These are phyloP conservation scores for Tribolium freemani DNA, from an alignment of 2,888 invertebrate genomes.

Conservation along the genomic window DNA sequence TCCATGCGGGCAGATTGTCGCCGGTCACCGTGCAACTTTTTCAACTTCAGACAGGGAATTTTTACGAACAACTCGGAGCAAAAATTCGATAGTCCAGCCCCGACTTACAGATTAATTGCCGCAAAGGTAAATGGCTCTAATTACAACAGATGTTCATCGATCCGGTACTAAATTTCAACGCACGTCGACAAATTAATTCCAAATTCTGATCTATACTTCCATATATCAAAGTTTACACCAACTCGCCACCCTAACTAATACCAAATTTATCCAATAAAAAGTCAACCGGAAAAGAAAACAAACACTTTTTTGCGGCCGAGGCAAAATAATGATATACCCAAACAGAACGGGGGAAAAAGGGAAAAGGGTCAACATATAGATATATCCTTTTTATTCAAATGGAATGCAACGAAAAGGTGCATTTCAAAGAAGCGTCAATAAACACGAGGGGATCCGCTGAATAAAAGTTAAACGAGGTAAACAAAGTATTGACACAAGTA, in stretches of 20 bases:
- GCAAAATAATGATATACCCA: neutral
- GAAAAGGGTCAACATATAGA: neutral
- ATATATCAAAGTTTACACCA: neutral
- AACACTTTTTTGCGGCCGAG: neutral
- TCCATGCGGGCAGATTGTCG: slow-evolving; percentile 62
- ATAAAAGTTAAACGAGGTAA: neutral
- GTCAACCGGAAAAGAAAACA: neutral
- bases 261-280: neutral
- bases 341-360: neutral
- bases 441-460: neutral
- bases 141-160: neutral
- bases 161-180: neutral
- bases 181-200: neutral
- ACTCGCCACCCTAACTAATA: no score
- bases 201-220: neutral
- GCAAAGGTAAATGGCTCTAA: neutral
- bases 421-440: neutral
- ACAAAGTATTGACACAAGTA: neutral
- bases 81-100: neutral
- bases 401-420: neutral
- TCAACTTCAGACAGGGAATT: slow-evolving; percentile 26
- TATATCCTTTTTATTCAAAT: neutral
- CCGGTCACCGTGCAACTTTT: slow-evolving; percentile 53
- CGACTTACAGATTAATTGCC: neutral
- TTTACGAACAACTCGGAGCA: neutral